Evolutionary conservation across 2,113 vertebrate genomes (phyloP), one percentile per base, ranked within the genome.

Genomic region (Gymnorhina tibicen): DNA sequence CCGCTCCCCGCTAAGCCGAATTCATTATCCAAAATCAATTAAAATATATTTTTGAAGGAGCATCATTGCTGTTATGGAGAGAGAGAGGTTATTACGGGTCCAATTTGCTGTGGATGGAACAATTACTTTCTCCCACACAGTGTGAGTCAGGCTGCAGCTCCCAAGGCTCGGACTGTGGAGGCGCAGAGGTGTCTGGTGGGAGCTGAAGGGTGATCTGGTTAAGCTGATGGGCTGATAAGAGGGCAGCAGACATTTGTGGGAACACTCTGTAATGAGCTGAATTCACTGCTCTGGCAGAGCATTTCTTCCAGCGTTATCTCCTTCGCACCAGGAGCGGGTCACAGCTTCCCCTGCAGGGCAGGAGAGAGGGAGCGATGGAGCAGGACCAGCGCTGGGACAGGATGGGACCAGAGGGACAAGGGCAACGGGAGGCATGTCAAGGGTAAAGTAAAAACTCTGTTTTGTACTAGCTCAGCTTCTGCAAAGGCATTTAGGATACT

Each of bases 101-200:
- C 91, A 24, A 58, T 95, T 91, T 92, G 80, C 86, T 5, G 21
- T 5, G 70, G 91, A 72, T 88, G 76, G 56, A 95, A 76, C 90
- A 87, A 94, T 82, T 47, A 52, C 52, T 64, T 67, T 87, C 91
- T 96, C 96, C 95, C 89, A 85, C 96, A 23, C 93, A 69, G 81
- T 4, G 63, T 96, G 96, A 97, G 80, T 95, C 96, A 96, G 89
- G 89, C 94, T 91, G 89, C 94, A 46, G 95, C 55, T 56, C 80
- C 89, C 47, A 3, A 52, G 72, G 59, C 86, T 30, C 24, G 12
- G 10, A 3, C 79, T 19, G 80, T 7, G 0, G 68, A 35, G 74
- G 67, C 10, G 2, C 35, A 33, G 63, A 6, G 2, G 59, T 37
- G 63, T 23, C 78, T 63, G 89, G 10, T 3, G 69, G 77, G 10